Conservation (phyloP, 2,113 vertebrate genomes). For the Eulemur rufifrons region DNA sequence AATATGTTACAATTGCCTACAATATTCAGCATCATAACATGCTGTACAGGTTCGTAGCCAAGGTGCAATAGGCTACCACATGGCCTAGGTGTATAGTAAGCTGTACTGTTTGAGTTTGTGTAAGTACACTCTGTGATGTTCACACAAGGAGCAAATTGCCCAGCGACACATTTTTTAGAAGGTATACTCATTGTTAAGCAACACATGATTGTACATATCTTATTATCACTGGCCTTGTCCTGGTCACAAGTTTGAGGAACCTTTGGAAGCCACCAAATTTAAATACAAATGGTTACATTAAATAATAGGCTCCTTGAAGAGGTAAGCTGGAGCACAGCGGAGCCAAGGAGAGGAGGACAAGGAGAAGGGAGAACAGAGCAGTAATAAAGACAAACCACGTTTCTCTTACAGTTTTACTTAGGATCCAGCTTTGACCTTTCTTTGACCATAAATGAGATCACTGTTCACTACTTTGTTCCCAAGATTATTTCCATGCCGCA, state of each 20-base stretch:
- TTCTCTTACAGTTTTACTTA: not conserved
- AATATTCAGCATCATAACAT: not conserved
- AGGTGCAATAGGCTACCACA: not conserved
- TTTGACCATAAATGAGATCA: not conserved
- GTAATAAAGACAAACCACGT: not conserved
- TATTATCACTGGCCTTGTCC: not conserved
- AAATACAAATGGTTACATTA: not conserved
- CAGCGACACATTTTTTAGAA: not conserved
- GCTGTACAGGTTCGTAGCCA: not conserved
- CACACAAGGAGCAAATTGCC: not conserved
- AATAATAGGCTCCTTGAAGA: not conserved
- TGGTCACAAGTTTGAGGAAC: not conserved
- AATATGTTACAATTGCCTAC: not conserved
- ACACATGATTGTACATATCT: not conserved
- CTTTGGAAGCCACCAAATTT: not conserved
- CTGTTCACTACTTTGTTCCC: not conserved
- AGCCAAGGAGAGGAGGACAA: not conserved
- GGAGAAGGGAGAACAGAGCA: not conserved
- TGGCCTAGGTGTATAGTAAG: not conserved
- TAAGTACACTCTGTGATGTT: not conserved
- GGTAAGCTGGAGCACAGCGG: not conserved
- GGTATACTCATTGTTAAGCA: not conserved
- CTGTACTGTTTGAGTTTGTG: not conserved
- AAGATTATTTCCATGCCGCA: not conserved
- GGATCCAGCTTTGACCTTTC: not conserved